Base-by-base conservation (phyloP, 2,888 invertebrate species). In the Cyrtodaria siliqua region DNA sequence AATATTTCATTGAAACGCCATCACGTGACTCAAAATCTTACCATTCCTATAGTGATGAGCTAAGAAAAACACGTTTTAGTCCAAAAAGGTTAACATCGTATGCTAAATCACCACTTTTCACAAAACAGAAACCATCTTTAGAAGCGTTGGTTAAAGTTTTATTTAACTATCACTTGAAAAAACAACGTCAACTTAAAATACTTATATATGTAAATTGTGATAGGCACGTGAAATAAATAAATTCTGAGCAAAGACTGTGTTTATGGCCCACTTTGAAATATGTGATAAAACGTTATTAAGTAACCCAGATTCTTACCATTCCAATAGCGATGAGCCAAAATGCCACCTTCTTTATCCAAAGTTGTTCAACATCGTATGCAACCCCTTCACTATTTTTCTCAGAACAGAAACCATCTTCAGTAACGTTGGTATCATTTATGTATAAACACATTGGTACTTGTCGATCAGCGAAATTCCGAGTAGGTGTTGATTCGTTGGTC, bases 21-120 rank as follows among this genome's bases (percentile, higher is more conserved):
- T n/a, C n/a, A n/a, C n/a, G n/a, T n/a, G n/a, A n/a, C n/a, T n/a
- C n/a, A n/a, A n/a, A n/a, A n/a, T n/a, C 50, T 42, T 69, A 78
- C 77, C 84, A 86, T 85, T 12, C 86, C 85, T 4, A 84, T 26
- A 2, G 80, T 74, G 9, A 86, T 76, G 33, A 85, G 66, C 20
- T 44, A 62, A 40, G 73, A 76, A 14, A 85, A 82, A 2, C 74
- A 55, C 14, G 53, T 63, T 49, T 81, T 81, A 1, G 72, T 59
- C 24, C 59, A 61, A 16, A 78, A 47, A 29, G 75, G 52, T 71
- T 61, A 0, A 64, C 38, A 18, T 66, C 66, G 20, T 44, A 52
- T 1, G 63, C 20, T 0, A 50, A 55, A 23, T 23, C 62, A 49
- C 63, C 47, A 14, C 44, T 49, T 27, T 26, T 38, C 23, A 44